A percentile compares a stretch with the other conserved stretches of the same genome.
Evolutionary conservation across 92 coral and sea anemone genomes (phyloP).

Genomic region (Parazoanthus atlanticus): DNA sequence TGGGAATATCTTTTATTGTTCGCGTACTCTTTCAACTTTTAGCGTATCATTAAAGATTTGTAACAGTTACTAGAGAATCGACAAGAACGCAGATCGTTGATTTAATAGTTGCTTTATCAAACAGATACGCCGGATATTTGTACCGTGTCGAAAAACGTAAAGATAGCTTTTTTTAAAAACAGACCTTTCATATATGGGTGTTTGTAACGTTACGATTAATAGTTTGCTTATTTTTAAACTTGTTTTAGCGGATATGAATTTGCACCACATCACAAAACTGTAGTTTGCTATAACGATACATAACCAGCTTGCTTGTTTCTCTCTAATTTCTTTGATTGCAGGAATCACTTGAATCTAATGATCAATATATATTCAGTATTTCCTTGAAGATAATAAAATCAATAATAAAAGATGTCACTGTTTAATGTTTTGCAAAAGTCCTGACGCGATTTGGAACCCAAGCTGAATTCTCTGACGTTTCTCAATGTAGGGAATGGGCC

Average conservation of each 20-base stretch:
- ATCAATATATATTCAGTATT: background rate
- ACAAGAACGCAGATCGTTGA: no score
- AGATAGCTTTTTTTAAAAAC: background rate
- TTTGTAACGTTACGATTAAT: background rate
- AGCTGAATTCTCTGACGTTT: background rate
- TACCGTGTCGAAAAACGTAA: background rate
- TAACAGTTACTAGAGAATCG: background rate
- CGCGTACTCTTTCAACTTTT: background rate
- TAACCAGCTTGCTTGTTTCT: no score
- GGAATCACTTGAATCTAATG: no score
- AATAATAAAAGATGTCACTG: background rate
- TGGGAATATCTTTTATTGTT: background rate
- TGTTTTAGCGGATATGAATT: background rate
- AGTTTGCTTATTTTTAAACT: no score
- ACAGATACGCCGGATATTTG: background rate
- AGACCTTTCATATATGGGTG: background rate
- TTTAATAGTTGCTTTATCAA: no score
- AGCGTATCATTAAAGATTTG: no score
- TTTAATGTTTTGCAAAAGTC: background rate
- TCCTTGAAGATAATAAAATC: background rate
- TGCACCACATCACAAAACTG: background rate
- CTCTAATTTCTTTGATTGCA: no score
- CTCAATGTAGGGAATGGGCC: background rate
- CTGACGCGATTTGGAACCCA: background rate
- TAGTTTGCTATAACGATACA: no score